These are phyloP conservation scores for Euzophera pinguis DNA, from an alignment of 2,888 invertebrate genomes.

Conservation along the genomic window DNA sequence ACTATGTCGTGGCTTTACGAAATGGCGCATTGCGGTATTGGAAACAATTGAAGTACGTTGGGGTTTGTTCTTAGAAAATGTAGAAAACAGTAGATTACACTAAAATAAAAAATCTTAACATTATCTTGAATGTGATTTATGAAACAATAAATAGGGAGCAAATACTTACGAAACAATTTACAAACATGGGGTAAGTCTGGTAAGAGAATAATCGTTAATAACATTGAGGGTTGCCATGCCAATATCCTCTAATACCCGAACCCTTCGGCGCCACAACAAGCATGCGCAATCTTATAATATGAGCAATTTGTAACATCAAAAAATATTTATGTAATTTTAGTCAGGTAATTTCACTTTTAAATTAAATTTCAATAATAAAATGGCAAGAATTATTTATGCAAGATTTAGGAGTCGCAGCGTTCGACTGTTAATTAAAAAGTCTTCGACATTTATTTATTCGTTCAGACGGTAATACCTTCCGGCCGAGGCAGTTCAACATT, in stretches of 20 bases:
- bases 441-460: not conserved
- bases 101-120: too few relatives aligned
- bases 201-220: constrained; percentile 38
- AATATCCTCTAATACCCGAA: constrained; percentile 30
- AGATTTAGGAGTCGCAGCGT: not conserved
- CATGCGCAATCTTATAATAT: constrained; percentile 28
- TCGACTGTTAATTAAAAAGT: constrained; percentile 2
- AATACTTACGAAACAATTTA: constrained; percentile 35
- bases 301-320: constrained; percentile 4
- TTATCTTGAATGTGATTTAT: not conserved
- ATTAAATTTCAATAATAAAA: constrained; percentile 11
- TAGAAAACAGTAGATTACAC: too few relatives aligned
- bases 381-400: not conserved
- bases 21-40: not conserved
- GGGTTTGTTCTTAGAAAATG: too few relatives aligned
- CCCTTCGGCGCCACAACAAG: constrained; percentile 25
- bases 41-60: not conserved
- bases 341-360: not conserved
- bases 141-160: constrained; percentile 18
- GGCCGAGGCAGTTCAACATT: not conserved
- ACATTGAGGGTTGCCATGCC: constrained; percentile 30
- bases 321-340: not conserved
- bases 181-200: constrained; percentile 36
- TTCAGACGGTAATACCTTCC: not conserved
- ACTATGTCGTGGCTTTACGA: not conserved